Evolutionary conservation across 2,888 invertebrate species (phyloP).

Genomic region (Euplagia quadripunctaria): DNA sequence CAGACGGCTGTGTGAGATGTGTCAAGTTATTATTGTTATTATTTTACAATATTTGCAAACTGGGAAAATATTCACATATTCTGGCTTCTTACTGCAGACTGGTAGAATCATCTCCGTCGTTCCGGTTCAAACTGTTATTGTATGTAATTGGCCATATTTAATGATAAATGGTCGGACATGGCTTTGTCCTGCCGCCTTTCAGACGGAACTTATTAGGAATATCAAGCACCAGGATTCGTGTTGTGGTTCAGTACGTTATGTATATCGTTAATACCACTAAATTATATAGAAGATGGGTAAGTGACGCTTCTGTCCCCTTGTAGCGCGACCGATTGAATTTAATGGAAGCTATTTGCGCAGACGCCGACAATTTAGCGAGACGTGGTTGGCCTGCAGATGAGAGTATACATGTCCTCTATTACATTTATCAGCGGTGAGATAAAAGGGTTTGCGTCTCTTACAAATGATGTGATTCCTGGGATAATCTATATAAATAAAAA

Average conservation of each 20-base stretch:
- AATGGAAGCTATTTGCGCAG: slow-evolving; percentile 77
- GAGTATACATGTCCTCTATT: slow-evolving; percentile 48
- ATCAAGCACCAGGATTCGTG: slow-evolving; percentile 58
- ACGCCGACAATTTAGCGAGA: slow-evolving; percentile 71
- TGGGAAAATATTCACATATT: too few species aligned
- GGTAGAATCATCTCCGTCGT: too few species aligned
- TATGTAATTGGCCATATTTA: slow-evolving; percentile 42
- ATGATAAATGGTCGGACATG: slow-evolving; percentile 44
- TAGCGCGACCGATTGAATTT: slow-evolving; percentile 77
- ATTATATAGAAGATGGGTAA: slow-evolving; percentile 75
- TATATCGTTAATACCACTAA: slow-evolving; percentile 74
- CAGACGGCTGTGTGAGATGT: too few species aligned
- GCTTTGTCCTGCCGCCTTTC: slow-evolving; percentile 22
- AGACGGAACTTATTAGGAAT: slow-evolving; percentile 64
- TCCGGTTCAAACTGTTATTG: slow-evolving; percentile 16
- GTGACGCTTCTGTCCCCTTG: slow-evolving; percentile 76
- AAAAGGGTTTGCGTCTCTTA: slow-evolving; percentile 51
- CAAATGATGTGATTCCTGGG: slow-evolving; percentile 45
- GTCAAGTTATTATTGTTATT: too few species aligned
- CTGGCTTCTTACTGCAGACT: neutral
- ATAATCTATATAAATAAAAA: slow-evolving; percentile 1
- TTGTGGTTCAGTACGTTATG: slow-evolving; percentile 51
- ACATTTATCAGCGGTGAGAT: slow-evolving; percentile 59
- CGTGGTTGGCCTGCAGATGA: slow-evolving; percentile 69
- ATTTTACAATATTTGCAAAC: too few species aligned